phyloP scores from a whole-genome alignment of 2,888 invertebrate species.

The Limnephilus marmoratus region DNA sequence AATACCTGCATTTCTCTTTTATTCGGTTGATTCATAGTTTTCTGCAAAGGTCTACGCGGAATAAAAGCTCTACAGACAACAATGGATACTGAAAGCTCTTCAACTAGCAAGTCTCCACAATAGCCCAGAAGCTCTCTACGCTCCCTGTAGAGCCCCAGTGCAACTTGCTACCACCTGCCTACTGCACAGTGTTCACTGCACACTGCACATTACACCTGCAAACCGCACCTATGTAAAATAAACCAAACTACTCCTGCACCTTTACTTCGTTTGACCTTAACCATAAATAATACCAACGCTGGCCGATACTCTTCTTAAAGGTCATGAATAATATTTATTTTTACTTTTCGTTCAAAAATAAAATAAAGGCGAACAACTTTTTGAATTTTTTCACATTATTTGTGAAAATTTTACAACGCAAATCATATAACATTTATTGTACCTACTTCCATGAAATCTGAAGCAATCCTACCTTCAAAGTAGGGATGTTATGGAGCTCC shows the following conservation, averaged over 20 bases:
- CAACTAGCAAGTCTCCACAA: not conserved
- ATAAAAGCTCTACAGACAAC: not conserved
- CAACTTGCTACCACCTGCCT: not conserved
- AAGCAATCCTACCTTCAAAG: no score
- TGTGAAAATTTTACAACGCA: no score
- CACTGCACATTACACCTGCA: not conserved
- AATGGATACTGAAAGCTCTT: not conserved
- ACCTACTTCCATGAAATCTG: no score
- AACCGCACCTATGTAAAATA: not conserved
- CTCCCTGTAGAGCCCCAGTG: not conserved
- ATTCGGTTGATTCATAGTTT: not conserved
- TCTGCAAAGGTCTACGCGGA: not conserved
- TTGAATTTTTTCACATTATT: no score
- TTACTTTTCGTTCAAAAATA: no score
- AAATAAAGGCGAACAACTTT: no score
- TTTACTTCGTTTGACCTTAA: not conserved
- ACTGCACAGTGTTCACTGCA: not conserved
- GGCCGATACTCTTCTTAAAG: not conserved
- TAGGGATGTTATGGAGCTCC: no score
- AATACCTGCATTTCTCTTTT: not conserved
- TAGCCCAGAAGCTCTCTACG: not conserved
- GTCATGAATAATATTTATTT: not conserved
- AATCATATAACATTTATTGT: no score
- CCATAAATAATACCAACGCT: not conserved
- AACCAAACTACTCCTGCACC: no score